Percentiles rank a stretch among this genome's conserved stretches.
These are phyloP conservation scores for Manduca sexta DNA, from an alignment of 1,140 invertebrate genomes.

Conservation along the genomic window DNA sequence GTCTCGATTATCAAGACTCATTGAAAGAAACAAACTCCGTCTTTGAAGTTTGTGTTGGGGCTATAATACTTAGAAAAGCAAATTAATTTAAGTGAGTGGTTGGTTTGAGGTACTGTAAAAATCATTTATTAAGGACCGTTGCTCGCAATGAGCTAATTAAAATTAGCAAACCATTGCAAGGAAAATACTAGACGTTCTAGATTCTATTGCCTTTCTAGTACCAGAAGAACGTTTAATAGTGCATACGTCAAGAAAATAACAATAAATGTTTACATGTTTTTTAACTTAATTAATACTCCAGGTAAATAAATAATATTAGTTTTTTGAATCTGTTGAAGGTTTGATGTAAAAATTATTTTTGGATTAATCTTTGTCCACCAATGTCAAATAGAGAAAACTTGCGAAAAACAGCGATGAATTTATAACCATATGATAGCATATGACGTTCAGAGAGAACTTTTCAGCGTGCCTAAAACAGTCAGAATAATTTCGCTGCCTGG, in stretches of 20 bases:
- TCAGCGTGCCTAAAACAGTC: no score
- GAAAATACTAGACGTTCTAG: no score
- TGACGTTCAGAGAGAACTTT: no score
- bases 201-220: no score
- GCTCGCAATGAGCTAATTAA: constrained; percentile 1
- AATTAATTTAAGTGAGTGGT: constrained; percentile 19
- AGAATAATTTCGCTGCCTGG: no score
- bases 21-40: constrained; percentile 17
- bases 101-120: constrained; percentile 7
- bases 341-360: no score
- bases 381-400: no score
- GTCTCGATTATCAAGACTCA: constrained; percentile 20
- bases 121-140: constrained; percentile 8
- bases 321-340: neutral
- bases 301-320: neutral
- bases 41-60: constrained; percentile 17
- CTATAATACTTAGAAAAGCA: constrained; percentile 15
- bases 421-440: no score
- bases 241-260: neutral
- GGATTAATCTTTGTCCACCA: no score
- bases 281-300: neutral
- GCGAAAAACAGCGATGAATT: no score
- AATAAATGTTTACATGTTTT: neutral
- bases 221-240: no score
- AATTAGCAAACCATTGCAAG: constrained; percentile 3